Conservation (phyloP, 2,888 invertebrate genomes). For the Volucella inflata region DNA sequence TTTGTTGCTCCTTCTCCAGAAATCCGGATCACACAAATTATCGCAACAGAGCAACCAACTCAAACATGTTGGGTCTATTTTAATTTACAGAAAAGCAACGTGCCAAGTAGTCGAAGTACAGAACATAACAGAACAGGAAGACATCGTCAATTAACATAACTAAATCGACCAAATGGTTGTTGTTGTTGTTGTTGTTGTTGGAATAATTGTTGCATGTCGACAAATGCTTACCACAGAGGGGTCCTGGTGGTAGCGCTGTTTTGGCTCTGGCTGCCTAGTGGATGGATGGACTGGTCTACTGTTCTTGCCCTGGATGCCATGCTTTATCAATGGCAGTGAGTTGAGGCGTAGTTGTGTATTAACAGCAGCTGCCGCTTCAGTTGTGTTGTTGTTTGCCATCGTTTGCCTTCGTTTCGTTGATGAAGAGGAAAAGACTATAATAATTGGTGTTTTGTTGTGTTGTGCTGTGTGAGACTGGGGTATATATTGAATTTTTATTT, state of each 20-base stretch:
- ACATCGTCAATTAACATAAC: constrained; percentile 14
- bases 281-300: constrained; percentile 12
- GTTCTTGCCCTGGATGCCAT: constrained; percentile 17
- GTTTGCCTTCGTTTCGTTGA: neutral
- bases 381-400: neutral
- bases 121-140: neutral
- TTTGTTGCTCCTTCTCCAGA: neutral
- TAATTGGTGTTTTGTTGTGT: constrained; percentile 30
- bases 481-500: constrained; percentile 27
- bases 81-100: constrained; percentile 12
- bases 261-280: neutral
- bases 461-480: constrained; percentile 30
- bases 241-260: constrained; percentile 9
- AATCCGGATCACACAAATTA: constrained; percentile 13
- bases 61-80: constrained; percentile 1
- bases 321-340: constrained; percentile 18
- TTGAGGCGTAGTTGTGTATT: neutral
- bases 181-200: neutral
- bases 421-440: neutral
- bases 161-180: neutral
- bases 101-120: neutral
- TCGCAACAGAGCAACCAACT: neutral
- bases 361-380: constrained; percentile 31
- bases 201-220: constrained; percentile 37
- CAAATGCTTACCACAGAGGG: constrained; percentile 3